Conservation (phyloP, 2,113 vertebrate species). For the Pipra filicauda region DNA sequence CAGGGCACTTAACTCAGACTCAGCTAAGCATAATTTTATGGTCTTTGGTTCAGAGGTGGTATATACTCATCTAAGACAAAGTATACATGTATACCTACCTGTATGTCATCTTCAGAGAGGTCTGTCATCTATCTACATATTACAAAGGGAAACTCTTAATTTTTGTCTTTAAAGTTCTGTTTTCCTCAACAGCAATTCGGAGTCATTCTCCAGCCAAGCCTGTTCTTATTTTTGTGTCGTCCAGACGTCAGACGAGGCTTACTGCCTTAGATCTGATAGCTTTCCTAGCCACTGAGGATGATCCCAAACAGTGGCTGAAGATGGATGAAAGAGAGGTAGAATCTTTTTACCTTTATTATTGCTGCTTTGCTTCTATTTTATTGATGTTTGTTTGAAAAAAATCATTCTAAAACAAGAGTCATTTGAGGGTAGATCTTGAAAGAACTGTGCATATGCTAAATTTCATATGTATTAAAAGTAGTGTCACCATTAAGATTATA, state of each 20-base stretch:
- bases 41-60: neutral
- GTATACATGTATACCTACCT: neutral
- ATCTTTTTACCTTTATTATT: neutral
- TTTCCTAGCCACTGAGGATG: conserved; percentile 93
- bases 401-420: neutral
- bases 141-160: neutral
- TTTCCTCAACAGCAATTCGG: conserved; percentile 85
- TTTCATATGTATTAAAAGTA: neutral
- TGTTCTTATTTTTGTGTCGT: conserved; percentile 97
- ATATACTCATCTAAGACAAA: neutral
- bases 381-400: neutral
- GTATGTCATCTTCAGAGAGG: neutral
- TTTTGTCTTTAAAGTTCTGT: neutral
- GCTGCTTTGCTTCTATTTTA: neutral
- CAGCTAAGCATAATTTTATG: neutral
- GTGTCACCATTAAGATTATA: neutral
- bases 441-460: neutral
- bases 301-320: conserved; percentile 98
- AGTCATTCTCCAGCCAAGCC: conserved; percentile 97
- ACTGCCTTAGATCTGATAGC: conserved; percentile 96
- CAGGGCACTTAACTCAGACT: neutral
- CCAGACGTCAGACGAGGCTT: conserved; percentile 93
- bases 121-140: neutral
- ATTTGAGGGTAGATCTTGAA: neutral
- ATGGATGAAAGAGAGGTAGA: conserved; percentile 96